Conservation (phyloP, 2,888 invertebrate species). For the Crioceris asparagi region DNA sequence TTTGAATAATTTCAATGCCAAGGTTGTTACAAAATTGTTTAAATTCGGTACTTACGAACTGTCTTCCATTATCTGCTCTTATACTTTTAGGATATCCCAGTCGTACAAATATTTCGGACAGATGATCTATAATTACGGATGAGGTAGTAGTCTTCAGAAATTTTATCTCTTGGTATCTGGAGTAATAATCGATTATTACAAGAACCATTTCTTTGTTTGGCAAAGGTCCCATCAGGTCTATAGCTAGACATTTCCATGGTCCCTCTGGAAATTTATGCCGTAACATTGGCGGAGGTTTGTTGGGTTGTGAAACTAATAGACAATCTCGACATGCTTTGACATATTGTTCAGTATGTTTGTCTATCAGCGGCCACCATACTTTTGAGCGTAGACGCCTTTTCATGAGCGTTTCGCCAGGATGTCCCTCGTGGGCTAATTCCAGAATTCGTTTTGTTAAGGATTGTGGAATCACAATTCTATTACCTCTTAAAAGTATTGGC, state of each 20-base stretch:
- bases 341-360: conserved; percentile 13
- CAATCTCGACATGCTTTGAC: conserved; percentile 16
- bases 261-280: conserved; percentile 16
- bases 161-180: conserved; percentile 7
- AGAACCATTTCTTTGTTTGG: conserved; percentile 14
- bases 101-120: conserved; percentile 10
- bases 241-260: conserved; percentile 17
- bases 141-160: conserved; percentile 11
- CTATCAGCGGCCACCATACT: conserved; percentile 19
- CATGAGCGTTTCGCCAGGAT: conserved; percentile 19
- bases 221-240: conserved; percentile 21
- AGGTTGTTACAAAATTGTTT: conserved; percentile 11
- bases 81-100: conserved; percentile 11
- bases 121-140: conserved; percentile 8
- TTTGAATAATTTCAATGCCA: conserved; percentile 10
- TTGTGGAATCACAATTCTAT: conserved; percentile 18
- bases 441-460: conserved; percentile 8
- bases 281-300: conserved; percentile 14
- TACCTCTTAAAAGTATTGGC: conserved; percentile 16
- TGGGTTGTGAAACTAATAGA: conserved; percentile 10
- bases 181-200: conserved; percentile 8
- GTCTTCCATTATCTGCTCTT: conserved; percentile 14
- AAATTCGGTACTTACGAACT: conserved; percentile 15
- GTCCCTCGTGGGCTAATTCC: conserved; percentile 18
- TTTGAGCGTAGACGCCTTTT: conserved; percentile 17